Conservation (phyloP, 1,140 invertebrate genomes). For the Alviniconcha marisindica region DNA sequence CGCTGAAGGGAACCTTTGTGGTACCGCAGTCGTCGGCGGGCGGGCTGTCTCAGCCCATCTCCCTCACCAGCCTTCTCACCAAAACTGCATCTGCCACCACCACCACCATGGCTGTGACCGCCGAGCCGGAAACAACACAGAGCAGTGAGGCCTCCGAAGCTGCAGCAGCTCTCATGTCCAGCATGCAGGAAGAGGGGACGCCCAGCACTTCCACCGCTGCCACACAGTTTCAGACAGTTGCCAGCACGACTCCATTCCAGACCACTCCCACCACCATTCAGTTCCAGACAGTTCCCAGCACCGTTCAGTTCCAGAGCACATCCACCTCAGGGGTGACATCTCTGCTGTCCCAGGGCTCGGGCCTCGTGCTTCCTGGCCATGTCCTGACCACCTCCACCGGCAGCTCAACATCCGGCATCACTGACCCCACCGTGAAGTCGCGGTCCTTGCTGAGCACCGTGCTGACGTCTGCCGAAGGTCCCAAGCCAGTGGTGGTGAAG, state of each 20-base stretch:
- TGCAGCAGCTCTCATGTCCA: slow-evolving; percentile 32
- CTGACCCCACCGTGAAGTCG: background rate
- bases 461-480: slow-evolving; percentile 8
- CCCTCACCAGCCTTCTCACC: slow-evolving; percentile 13
- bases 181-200: slow-evolving; percentile 26
- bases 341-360: background rate
- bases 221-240: background rate
- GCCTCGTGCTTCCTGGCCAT: background rate
- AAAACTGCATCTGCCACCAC: slow-evolving; percentile 2
- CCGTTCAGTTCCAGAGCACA: background rate
- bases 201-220: background rate
- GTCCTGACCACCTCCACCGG: background rate
- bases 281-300: background rate
- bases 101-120: background rate
- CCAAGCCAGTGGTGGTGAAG: slow-evolving; percentile 21
- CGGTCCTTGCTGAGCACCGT: slow-evolving; percentile 20
- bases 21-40: background rate
- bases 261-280: background rate
- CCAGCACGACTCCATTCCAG: background rate
- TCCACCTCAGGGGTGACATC: slow-evolving; percentile 12
- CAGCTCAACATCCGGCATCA: background rate
- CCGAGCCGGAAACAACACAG: slow-evolving; percentile 13
- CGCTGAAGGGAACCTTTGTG: slow-evolving; percentile 17
- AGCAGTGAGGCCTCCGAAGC: slow-evolving; percentile 35
- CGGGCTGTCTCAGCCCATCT: background rate